phyloP scores from a whole-genome alignment of 37 sponge, comb jelly and placozoan species.

The Mnemiopsis leidyi region DNA sequence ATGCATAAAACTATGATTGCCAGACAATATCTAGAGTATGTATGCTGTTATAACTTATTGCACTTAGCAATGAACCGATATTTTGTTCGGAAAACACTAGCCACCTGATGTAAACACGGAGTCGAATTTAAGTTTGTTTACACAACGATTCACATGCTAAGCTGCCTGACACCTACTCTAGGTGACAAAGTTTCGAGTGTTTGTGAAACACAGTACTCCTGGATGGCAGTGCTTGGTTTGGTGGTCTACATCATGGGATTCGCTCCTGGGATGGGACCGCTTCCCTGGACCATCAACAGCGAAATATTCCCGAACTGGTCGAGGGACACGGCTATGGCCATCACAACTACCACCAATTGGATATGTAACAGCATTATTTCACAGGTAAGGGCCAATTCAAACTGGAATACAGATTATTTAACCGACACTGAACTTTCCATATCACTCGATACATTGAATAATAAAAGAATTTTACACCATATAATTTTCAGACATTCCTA shows the following conservation, averaged over 20 bases:
- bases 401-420: not conserved
- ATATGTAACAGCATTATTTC: slow-evolving; percentile 43
- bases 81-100: too few relatives aligned
- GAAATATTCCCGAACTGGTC: slow-evolving; percentile 74
- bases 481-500: not conserved
- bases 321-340: slow-evolving; percentile 56
- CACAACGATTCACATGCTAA: too few relatives aligned
- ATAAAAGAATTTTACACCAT: too few relatives aligned
- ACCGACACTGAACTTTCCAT: not conserved
- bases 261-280: slow-evolving; percentile 70
- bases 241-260: slow-evolving; percentile 64
- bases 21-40: too few relatives aligned
- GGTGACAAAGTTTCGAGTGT: not conserved
- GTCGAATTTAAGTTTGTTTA: too few relatives aligned
- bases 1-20: too few relatives aligned
- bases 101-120: too few relatives aligned
- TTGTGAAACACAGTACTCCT: slow-evolving; percentile 62
- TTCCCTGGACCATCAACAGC: slow-evolving; percentile 72
- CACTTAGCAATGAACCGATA: too few relatives aligned
- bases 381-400: slow-evolving; percentile 27
- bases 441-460: not conserved
- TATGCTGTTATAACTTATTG: too few relatives aligned
- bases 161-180: not conserved
- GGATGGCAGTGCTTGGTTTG: slow-evolving; percentile 64
- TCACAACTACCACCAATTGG: slow-evolving; percentile 69